These are phyloP conservation scores for Notothenia rossii DNA, from an alignment of 2,113 vertebrate species.

Conservation along the genomic window DNA sequence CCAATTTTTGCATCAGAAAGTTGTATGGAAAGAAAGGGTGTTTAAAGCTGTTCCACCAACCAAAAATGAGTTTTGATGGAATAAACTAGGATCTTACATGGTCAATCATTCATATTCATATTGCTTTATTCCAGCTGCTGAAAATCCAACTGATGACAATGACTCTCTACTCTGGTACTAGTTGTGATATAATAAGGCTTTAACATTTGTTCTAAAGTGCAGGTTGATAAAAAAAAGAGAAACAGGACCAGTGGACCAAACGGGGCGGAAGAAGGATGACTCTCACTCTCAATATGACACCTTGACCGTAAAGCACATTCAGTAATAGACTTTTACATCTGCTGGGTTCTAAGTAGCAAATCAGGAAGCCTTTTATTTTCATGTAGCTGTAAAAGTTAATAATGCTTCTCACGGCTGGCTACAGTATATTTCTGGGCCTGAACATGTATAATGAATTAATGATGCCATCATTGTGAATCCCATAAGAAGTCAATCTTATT, in stretches of 20 bases:
- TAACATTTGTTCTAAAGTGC: neutral
- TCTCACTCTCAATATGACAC: neutral
- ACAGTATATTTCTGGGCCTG: neutral
- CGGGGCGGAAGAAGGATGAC: neutral
- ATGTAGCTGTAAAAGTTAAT: constrained; percentile 6
- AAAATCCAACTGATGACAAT: neutral
- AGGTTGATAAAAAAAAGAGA: no score
- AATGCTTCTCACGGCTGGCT: neutral
- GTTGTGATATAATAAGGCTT: neutral
- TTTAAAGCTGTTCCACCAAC: neutral
- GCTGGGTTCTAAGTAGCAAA: neutral
- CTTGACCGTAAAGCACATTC: neutral
- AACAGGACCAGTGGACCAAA: neutral
- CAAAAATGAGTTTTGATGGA: neutral
- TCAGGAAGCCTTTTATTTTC: neutral
- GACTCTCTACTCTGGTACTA: neutral
- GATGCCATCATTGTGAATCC: neutral
- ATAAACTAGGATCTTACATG: no score
- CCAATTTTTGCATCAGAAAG: neutral
- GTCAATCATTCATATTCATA: neutral
- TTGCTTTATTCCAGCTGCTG: neutral
- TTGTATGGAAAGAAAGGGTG: neutral
- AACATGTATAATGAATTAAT: constrained; percentile 7
- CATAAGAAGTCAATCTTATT: constrained; percentile 13
- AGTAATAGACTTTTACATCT: neutral